A percentile compares a stretch with the other conserved stretches of the same genome.
Evolutionary conservation across 37 sponge, comb jelly and placozoan species (phyloP).

Genomic region (Aphrocallistes beatrix): DNA sequence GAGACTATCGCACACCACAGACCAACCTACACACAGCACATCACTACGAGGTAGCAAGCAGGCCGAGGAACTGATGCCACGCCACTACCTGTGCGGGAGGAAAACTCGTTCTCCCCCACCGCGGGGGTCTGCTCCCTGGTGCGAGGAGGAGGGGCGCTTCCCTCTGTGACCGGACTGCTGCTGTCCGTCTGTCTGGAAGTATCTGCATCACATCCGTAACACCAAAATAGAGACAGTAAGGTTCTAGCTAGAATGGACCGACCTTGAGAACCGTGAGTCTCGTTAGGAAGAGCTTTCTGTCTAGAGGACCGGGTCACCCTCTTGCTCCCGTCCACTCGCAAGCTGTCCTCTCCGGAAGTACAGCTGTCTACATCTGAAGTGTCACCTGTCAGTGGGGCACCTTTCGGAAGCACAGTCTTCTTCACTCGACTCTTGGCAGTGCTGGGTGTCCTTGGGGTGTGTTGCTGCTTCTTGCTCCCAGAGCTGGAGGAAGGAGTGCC

Average conservation of each 20-base stretch:
- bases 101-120: background rate
- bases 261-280: too few relatives aligned
- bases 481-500: too few relatives aligned
- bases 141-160: background rate
- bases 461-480: too few relatives aligned
- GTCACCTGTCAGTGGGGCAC: background rate
- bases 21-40: conserved; percentile 41
- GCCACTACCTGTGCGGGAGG: background rate
- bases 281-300: background rate
- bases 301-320: background rate
- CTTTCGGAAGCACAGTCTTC: too few relatives aligned
- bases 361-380: background rate
- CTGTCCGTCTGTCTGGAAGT: background rate
- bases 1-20: conserved; percentile 36
- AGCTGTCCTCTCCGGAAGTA: background rate
- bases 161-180: conserved; percentile 9
- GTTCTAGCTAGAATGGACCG: too few relatives aligned
- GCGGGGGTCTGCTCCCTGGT: background rate
- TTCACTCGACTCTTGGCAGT: too few relatives aligned
- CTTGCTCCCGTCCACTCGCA: background rate
- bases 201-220: too few relatives aligned
- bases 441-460: too few relatives aligned
- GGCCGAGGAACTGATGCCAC: too few relatives aligned
- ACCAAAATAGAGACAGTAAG: too few relatives aligned
- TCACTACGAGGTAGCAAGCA: too few relatives aligned